Conservation (phyloP, 2,113 vertebrate genomes). For the Etheostoma cragini region DNA sequence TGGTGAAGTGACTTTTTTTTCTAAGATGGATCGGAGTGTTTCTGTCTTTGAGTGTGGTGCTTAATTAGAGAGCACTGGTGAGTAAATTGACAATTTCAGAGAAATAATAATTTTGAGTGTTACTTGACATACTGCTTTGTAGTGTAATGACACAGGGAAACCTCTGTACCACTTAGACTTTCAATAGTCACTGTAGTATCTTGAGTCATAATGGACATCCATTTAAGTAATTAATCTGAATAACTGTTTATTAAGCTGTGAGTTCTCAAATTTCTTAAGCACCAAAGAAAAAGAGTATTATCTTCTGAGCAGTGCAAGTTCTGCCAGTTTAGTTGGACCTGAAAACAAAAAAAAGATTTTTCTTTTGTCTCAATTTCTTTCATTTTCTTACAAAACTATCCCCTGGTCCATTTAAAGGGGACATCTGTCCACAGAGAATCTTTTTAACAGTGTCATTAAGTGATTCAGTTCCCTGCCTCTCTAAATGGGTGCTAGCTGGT, state of each 20-base stretch:
- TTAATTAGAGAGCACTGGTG: conserved; percentile 17
- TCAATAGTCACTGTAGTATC: background rate
- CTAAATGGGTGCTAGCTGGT: conserved; percentile 67
- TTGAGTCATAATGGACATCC: background rate
- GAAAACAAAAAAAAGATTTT: conserved; percentile 25
- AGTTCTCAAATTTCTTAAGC: background rate
- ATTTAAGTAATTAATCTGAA: background rate
- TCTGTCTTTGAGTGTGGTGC: background rate
- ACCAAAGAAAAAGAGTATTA: conserved; percentile 7
- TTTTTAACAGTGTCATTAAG: conserved; percentile 73
- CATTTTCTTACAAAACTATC: conserved; percentile 68
- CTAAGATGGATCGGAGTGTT: background rate
- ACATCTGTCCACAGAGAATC: conserved; percentile 65
- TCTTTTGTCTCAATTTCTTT: conserved; percentile 44
- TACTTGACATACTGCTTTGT: conserved; percentile 18
- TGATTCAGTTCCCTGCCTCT: conserved; percentile 60
- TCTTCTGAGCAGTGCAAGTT: background rate
- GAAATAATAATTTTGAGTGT: background rate
- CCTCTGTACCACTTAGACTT: background rate
- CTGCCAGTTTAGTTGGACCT: background rate
- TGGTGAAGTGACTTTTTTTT: background rate
- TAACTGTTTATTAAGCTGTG: background rate
- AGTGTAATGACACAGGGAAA: background rate
- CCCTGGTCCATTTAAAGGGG: conserved; percentile 69
- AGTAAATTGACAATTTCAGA: conserved; percentile 3